Evolutionary conservation across 2,797 vertebrate genomes (phyloP).

Genomic region (Carapus acus): DNA sequence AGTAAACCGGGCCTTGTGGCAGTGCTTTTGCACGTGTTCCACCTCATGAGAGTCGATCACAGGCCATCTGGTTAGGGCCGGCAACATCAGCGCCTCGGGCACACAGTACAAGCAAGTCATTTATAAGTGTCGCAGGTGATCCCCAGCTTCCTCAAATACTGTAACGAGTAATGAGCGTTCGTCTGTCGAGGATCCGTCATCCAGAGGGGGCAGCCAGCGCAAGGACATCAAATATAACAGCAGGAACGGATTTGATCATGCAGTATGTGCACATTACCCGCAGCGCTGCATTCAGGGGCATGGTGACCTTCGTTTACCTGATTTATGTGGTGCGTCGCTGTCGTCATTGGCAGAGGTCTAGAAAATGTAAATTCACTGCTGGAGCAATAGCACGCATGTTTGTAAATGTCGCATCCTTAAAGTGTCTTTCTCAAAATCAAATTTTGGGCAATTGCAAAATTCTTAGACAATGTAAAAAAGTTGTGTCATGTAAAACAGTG

Average conservation of each 20-base stretch:
- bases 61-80: constrained; percentile 61
- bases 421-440: too few species aligned
- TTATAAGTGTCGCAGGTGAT: constrained; percentile 67
- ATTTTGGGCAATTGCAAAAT: too few species aligned
- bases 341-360: constrained; percentile 17
- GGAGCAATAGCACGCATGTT: too few species aligned
- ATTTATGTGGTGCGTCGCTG: constrained; percentile 37
- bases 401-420: too few species aligned
- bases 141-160: constrained; percentile 60
- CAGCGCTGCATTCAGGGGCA: constrained; percentile 45
- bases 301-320: constrained; percentile 51
- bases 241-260: constrained; percentile 42
- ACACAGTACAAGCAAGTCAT: constrained; percentile 60
- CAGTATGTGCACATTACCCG: constrained; percentile 44
- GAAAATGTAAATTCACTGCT: constrained; percentile 27
- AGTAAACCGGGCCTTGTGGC: constrained; percentile 45
- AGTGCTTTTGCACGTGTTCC: constrained; percentile 31
- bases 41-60: constrained; percentile 55
- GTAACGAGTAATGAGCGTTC: constrained; percentile 64
- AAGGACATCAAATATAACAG: constrained; percentile 56
- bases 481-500: too few species aligned
- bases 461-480: too few species aligned
- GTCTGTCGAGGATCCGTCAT: constrained; percentile 56
- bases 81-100: constrained; percentile 52
- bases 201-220: constrained; percentile 42